Evolutionary conservation across 2,888 invertebrate species (phyloP).

Genomic region (Leucophenga maculata): DNA sequence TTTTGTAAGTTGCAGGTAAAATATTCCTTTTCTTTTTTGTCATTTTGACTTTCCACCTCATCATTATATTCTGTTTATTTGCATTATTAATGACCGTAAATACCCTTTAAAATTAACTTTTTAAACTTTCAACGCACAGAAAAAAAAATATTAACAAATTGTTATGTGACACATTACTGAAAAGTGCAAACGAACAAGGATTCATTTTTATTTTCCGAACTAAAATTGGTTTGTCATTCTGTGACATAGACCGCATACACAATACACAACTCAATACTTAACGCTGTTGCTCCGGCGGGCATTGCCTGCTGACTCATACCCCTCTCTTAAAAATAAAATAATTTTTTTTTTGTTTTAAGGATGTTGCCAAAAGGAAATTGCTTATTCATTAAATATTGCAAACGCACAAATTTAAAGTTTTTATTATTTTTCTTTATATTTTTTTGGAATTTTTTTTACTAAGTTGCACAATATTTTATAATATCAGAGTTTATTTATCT

Average conservation of each 20-base stretch:
- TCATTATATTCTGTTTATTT: no score
- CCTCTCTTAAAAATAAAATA: background rate
- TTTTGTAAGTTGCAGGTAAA: no score
- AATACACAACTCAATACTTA: no score
- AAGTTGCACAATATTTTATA: conserved; percentile 19
- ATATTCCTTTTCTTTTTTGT: no score
- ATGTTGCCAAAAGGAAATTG: conserved; percentile 38
- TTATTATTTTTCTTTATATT: background rate
- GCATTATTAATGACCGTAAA: no score
- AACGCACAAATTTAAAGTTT: conserved; percentile 18
- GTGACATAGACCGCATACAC: background rate
- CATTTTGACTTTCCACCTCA: no score
- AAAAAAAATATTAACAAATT: no score
- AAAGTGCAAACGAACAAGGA: background rate
- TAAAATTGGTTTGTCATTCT: conserved; percentile 2
- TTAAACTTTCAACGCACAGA: no score
- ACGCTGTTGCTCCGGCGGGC: no score
- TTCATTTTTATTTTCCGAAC: background rate
- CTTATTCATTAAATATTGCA: conserved; percentile 48
- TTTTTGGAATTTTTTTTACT: background rate
- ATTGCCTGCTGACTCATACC: no score
- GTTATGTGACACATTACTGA: no score
- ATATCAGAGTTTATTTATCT: conserved; percentile 40
- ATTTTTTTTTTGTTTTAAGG: background rate
- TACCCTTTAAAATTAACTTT: no score